phyloP scores from a whole-genome alignment of 2,797 vertebrate species.

The Ispidina lecontei region DNA sequence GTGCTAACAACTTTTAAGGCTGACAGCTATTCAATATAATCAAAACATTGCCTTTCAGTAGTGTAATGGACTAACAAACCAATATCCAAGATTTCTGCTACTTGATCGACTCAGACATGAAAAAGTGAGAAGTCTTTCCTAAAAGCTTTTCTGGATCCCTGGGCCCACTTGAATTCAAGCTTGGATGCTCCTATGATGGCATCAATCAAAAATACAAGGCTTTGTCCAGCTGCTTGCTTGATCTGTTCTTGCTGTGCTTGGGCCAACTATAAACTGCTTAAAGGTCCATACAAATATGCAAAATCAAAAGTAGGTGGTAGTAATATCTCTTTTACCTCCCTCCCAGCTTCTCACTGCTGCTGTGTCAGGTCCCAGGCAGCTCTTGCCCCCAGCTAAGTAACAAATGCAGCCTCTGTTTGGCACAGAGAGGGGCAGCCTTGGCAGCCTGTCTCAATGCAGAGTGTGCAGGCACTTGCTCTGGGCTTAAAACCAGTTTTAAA shows the following conservation, averaged over 20 bases:
- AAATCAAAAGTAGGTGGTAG: background rate
- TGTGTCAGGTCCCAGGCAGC: background rate
- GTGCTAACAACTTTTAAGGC: background rate
- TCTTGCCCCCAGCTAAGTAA: background rate
- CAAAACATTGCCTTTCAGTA: background rate
- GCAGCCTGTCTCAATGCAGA: background rate
- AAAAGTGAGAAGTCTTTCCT: background rate
- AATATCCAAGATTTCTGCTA: background rate
- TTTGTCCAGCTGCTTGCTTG: background rate
- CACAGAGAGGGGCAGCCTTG: background rate
- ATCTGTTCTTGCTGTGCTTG: background rate
- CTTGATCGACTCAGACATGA: background rate
- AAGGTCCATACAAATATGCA: background rate
- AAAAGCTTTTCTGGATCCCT: slow-evolving; percentile 25
- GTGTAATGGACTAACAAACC: background rate
- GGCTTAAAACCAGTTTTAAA: background rate
- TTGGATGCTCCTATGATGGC: background rate
- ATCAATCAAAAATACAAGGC: background rate
- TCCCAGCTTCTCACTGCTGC: background rate
- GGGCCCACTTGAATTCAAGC: background rate
- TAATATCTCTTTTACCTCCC: background rate
- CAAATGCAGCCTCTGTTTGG: background rate
- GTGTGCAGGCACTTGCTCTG: background rate
- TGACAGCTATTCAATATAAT: background rate
- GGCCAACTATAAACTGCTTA: background rate